A percentile compares a stretch with the other conserved stretches of the same genome.
These are phyloP conservation scores for Priocnemis perturbator DNA, from an alignment of 2,888 invertebrate genomes.

Conservation along the genomic window DNA sequence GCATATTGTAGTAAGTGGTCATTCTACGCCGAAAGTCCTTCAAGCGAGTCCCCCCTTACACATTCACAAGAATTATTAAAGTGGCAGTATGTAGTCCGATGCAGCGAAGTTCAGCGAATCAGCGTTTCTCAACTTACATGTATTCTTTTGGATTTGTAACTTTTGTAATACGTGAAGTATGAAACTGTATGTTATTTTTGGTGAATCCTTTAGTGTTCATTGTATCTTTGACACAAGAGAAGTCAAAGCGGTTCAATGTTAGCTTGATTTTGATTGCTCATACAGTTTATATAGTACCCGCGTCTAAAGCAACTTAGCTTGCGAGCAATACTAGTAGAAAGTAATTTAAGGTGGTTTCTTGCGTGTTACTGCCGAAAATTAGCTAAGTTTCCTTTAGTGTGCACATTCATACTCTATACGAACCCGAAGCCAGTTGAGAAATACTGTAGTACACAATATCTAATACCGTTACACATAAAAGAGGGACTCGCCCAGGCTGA, in stretches of 20 bases:
- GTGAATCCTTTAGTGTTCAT: too few species aligned
- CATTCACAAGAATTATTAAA: conserved; percentile 52
- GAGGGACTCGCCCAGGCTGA: conserved; percentile 66
- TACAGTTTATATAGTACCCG: too few species aligned
- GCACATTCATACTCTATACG: neutral
- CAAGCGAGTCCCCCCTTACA: conserved; percentile 61
- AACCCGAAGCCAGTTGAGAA: conserved; percentile 35
- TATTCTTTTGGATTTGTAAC: neutral
- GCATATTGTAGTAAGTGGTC: conserved; percentile 64
- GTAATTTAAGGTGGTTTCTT: too few species aligned
- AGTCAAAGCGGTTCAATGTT: too few species aligned
- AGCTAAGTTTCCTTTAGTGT: neutral
- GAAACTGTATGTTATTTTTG: neutral
- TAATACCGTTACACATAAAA: conserved; percentile 50
- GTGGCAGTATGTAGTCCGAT: conserved; percentile 65
- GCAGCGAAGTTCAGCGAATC: conserved; percentile 44
- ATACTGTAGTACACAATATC: conserved; percentile 45
- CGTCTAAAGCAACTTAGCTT: neutral
- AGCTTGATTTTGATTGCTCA: too few species aligned
- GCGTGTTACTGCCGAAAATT: neutral
- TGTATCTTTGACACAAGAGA: too few species aligned
- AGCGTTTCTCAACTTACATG: conserved; percentile 44
- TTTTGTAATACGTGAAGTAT: neutral
- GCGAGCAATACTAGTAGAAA: neutral
- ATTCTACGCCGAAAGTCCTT: conserved; percentile 66